These are phyloP conservation scores for Xylota segnis DNA, from an alignment of 2,888 invertebrate genomes.

Conservation along the genomic window DNA sequence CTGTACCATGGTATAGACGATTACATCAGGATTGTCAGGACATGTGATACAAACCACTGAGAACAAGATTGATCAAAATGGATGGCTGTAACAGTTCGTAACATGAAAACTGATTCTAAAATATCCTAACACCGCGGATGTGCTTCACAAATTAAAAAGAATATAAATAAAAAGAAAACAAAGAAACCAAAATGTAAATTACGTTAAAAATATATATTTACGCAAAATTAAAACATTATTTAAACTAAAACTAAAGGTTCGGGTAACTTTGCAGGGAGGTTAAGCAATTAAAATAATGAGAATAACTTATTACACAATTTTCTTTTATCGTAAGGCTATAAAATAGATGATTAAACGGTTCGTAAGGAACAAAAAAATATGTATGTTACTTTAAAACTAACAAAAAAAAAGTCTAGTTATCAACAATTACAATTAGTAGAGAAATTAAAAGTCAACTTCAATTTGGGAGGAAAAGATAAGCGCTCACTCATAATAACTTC, in stretches of 20 bases:
- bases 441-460: conserved; percentile 57
- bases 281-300: conserved; percentile 55
- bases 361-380: conserved; percentile 40
- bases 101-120: no score
- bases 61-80: no score
- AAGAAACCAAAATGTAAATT: conserved; percentile 14
- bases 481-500: conserved; percentile 39
- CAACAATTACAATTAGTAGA: conserved; percentile 58
- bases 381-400: conserved; percentile 37
- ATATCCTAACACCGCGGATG: not conserved
- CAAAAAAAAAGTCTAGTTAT: conserved; percentile 39
- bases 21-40: no score
- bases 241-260: conserved; percentile 50
- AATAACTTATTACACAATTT: conserved; percentile 56
- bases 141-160: not conserved
- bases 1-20: no score
- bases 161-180: conserved; percentile 1
- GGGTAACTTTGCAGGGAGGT: conserved; percentile 42
- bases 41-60: no score
- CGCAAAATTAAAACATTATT: conserved; percentile 60
- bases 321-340: conserved; percentile 39
- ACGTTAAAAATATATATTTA: conserved; percentile 63
- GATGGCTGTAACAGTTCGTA: no score
- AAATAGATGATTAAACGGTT: conserved; percentile 42
- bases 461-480: conserved; percentile 11